Evolutionary conservation across 2,888 invertebrate genomes (phyloP).

Genomic region (Heliconius hortense): DNA sequence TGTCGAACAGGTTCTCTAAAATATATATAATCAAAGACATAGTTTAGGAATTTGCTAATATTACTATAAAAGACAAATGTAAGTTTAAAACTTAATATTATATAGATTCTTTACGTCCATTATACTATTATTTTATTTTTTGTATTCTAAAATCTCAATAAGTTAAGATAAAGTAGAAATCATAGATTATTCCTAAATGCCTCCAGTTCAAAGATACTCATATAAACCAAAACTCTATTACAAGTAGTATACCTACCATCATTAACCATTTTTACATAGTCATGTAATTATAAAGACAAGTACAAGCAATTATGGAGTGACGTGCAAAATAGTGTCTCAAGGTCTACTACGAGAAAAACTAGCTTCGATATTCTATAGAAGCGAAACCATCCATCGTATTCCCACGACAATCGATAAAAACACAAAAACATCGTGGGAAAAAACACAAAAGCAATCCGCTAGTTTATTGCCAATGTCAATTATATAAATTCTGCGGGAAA

Average conservation of each 20-base stretch:
- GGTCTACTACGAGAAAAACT: slow-evolving; percentile 34
- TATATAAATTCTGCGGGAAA: slow-evolving; percentile 61
- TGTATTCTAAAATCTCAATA: no score
- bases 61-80: no score
- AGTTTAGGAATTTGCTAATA: no score
- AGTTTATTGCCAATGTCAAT: slow-evolving; percentile 62
- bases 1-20: no score
- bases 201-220: neutral
- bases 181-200: neutral
- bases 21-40: no score
- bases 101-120: no score
- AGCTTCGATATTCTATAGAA: slow-evolving; percentile 30
- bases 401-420: slow-evolving; percentile 59
- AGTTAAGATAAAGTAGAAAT: no score
- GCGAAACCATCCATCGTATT: slow-evolving; percentile 42
- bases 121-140: no score
- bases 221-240: neutral
- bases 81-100: no score
- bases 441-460: slow-evolving; percentile 61
- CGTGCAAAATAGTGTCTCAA: slow-evolving; percentile 34
- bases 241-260: neutral
- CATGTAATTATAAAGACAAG: slow-evolving; percentile 20
- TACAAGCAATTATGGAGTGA: slow-evolving; percentile 28
- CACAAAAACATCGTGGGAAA: slow-evolving; percentile 66
- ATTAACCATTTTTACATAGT: neutral